phyloP scores from a whole-genome alignment of 1,140 invertebrate genomes.

The Lepidurus packardi region DNA sequence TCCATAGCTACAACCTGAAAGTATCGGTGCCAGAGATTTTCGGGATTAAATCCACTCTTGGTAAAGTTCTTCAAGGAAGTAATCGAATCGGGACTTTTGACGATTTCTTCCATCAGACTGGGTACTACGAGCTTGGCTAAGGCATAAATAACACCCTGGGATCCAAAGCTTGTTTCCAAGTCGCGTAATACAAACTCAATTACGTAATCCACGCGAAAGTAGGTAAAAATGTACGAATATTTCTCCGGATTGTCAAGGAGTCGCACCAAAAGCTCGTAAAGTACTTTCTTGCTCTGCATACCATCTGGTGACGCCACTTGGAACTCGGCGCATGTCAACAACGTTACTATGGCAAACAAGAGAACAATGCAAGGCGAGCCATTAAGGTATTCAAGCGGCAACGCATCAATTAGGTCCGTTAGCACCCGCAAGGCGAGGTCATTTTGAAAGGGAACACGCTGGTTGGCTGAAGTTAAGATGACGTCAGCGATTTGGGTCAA shows the following conservation, averaged over 20 bases:
- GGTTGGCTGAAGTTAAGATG: not conserved
- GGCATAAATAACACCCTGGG: not conserved
- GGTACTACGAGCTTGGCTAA: not conserved
- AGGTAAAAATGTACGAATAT: slow-evolving; percentile 1
- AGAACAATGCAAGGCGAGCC: not conserved
- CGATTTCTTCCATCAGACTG: not conserved
- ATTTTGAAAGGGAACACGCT: not conserved
- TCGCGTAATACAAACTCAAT: not conserved
- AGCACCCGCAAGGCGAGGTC: not conserved
- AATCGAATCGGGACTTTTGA: not conserved
- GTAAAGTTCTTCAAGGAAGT: not conserved
- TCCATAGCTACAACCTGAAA: slow-evolving; percentile 28
- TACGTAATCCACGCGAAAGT: not conserved
- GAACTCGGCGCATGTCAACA: not conserved
- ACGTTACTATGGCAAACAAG: not conserved
- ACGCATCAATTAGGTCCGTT: not conserved
- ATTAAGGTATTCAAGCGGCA: not conserved
- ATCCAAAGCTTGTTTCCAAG: not conserved
- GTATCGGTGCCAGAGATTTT: not conserved
- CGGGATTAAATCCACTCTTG: not conserved
- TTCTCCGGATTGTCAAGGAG: not conserved
- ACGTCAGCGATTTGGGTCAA: not conserved
- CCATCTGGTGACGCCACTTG: not conserved
- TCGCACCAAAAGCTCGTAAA: not conserved
- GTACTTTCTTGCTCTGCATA: not conserved